phyloP scores from a whole-genome alignment of 2,113 vertebrate genomes.

The Scopus umbretta region DNA sequence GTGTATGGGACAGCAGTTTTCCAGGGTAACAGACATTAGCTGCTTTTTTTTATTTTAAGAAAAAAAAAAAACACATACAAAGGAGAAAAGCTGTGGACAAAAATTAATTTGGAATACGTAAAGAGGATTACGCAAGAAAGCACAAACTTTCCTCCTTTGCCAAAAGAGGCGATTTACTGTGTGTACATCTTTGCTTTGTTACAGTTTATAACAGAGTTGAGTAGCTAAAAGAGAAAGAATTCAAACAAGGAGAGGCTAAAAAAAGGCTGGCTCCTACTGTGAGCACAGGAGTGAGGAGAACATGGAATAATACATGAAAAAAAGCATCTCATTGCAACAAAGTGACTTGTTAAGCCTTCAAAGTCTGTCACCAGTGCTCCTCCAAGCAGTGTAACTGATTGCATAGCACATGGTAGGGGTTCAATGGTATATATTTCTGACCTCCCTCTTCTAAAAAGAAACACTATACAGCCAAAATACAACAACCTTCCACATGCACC shows the following conservation, averaged over 20 bases:
- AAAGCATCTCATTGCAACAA: slow-evolving; percentile 11
- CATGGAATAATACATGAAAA: slow-evolving; percentile 20
- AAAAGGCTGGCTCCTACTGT: slow-evolving; percentile 2
- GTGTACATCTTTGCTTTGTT: slow-evolving; percentile 14
- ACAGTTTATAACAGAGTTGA: slow-evolving; percentile 29
- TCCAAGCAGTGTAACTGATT: slow-evolving; percentile 36
- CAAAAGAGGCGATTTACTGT: neutral
- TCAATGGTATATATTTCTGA: neutral
- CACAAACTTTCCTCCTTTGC: slow-evolving; percentile 25
- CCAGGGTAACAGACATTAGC: neutral
- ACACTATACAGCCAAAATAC: neutral
- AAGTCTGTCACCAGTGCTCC: neutral
- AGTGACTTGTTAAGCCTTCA: slow-evolving; percentile 35
- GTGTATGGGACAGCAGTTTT: neutral
- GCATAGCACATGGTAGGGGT: neutral
- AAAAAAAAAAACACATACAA: neutral
- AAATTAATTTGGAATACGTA: slow-evolving; percentile 47
- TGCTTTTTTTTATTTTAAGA: neutral
- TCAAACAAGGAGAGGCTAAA: slow-evolving; percentile 44
- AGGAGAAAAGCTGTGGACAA: slow-evolving; percentile 36
- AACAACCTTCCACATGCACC: slow-evolving; percentile 4
- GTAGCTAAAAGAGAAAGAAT: slow-evolving; percentile 42
- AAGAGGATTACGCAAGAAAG: slow-evolving; percentile 51
- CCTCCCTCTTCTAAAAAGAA: slow-evolving; percentile 11
- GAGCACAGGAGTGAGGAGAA: slow-evolving; percentile 24